Conservation (phyloP, 1,140 invertebrate genomes). For the Prorops nasuta region DNA sequence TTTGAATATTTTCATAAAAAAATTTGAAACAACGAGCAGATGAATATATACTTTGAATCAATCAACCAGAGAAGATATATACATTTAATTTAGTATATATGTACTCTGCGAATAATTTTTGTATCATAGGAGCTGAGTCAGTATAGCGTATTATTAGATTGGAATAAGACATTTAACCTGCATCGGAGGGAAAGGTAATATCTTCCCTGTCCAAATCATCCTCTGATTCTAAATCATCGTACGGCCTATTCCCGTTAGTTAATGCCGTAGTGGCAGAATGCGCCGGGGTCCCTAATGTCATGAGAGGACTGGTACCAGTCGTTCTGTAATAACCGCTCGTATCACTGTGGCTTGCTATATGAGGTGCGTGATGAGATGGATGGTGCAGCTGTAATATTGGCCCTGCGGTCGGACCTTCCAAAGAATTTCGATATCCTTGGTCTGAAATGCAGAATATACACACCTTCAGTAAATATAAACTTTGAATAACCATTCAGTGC, state of each 20-base stretch:
- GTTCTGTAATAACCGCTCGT: conserved; percentile 48
- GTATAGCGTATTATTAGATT: neutral
- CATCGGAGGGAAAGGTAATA: conserved; percentile 78
- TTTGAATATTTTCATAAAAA: too few species aligned
- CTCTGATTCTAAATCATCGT: conserved; percentile 87
- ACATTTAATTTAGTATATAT: too few species aligned
- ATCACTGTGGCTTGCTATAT: conserved; percentile 45
- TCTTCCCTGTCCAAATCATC: conserved; percentile 85
- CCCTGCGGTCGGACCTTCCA: conserved; percentile 41
- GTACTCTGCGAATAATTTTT: too few species aligned
- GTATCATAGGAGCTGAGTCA: too few species aligned
- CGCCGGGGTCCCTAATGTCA: conserved; percentile 53
- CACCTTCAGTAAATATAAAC: too few species aligned
- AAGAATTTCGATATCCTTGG: conserved; percentile 48
- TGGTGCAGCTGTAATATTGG: conserved; percentile 48
- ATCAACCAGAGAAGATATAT: too few species aligned
- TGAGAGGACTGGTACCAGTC: conserved; percentile 57
- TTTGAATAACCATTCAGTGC: too few species aligned
- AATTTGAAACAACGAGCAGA: too few species aligned
- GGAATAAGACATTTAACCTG: conserved; percentile 57
- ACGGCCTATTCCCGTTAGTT: conserved; percentile 65
- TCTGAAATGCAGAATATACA: too few species aligned
- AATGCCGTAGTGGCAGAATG: conserved; percentile 54
- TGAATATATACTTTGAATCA: too few species aligned
- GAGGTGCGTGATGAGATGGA: conserved; percentile 41